Percentiles rank a stretch among this genome's conserved stretches.
phyloP scores from a whole-genome alignment of 1,140 invertebrate genomes.

The Venturia canescens region DNA sequence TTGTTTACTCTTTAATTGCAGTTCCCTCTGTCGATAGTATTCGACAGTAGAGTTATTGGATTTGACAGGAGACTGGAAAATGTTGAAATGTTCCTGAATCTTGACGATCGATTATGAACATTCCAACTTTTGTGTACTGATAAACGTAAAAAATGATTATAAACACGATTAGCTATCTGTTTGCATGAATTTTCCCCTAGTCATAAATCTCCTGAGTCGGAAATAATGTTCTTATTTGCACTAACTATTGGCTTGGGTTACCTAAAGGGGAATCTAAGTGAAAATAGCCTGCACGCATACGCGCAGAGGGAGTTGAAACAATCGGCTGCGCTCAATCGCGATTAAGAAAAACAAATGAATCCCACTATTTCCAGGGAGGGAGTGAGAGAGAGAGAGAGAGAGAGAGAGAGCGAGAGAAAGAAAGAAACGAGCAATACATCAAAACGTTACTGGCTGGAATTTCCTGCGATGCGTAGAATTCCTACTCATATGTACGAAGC shows the following conservation, averaged over 20 bases:
- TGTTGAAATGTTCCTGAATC: too few species aligned
- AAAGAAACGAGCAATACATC: slow-evolving; percentile 4
- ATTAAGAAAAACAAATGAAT: slow-evolving; percentile 18
- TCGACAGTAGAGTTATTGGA: too few species aligned
- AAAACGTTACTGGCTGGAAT: slow-evolving; percentile 31
- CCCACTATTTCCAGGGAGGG: neutral
- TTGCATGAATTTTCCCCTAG: too few species aligned
- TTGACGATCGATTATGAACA: too few species aligned
- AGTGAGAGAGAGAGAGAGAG: too few species aligned
- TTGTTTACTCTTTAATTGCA: too few species aligned
- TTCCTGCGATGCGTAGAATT: slow-evolving; percentile 30
- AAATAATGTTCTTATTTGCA: neutral
- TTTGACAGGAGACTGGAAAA: too few species aligned
- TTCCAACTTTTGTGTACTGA: too few species aligned
- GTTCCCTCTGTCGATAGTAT: too few species aligned
- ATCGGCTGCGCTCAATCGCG: slow-evolving; percentile 29
- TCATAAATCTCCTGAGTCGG: too few species aligned
- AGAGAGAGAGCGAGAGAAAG: neutral
- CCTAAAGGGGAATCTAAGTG: neutral
- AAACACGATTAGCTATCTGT: too few species aligned
- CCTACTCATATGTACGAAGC: neutral
- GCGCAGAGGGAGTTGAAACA: neutral
- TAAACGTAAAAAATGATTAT: too few species aligned
- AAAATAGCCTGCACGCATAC: neutral
- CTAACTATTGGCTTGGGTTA: neutral